A percentile compares a stretch with the other conserved stretches of the same genome.
phyloP scores from a whole-genome alignment of 1,140 invertebrate species.

The Anastrepha obliqua region DNA sequence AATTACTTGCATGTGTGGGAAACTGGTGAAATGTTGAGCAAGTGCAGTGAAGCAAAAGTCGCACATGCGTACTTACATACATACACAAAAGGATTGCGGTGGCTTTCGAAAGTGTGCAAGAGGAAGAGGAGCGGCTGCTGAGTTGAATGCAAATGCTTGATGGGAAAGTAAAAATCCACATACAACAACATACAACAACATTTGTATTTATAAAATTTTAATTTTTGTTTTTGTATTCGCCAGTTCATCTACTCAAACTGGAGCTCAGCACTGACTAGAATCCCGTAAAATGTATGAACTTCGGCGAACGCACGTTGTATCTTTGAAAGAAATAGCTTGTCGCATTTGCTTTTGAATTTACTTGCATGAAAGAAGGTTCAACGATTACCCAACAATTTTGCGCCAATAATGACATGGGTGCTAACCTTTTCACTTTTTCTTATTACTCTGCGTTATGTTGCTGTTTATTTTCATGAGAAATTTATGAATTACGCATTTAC shows the following conservation, averaged over 20 bases:
- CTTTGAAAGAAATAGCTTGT: not conserved
- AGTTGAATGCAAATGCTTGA: not conserved
- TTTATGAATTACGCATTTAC: too few species aligned
- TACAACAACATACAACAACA: too few species aligned
- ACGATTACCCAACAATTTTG: not conserved
- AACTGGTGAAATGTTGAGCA: conserved; percentile 33
- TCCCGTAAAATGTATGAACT: too few species aligned
- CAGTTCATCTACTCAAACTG: not conserved
- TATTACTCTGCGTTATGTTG: not conserved
- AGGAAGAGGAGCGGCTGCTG: not conserved
- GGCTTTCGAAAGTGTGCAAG: not conserved
- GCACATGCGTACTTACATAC: not conserved
- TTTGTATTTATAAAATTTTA: not conserved
- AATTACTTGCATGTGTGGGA: conserved; percentile 11
- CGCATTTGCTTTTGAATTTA: not conserved
- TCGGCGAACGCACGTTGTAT: too few species aligned
- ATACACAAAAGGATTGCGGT: conserved; percentile 24
- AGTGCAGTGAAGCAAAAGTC: not conserved
- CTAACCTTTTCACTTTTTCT: not conserved
- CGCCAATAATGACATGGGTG: not conserved
- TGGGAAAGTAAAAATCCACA: conserved; percentile 13
- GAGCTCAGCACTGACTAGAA: too few species aligned
- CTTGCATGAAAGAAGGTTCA: not conserved
- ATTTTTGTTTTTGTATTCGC: not conserved
- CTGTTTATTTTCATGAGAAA: not conserved